These are phyloP conservation scores for Contarinia nasturtii DNA, from an alignment of 1,140 invertebrate genomes.

Conservation along the genomic window DNA sequence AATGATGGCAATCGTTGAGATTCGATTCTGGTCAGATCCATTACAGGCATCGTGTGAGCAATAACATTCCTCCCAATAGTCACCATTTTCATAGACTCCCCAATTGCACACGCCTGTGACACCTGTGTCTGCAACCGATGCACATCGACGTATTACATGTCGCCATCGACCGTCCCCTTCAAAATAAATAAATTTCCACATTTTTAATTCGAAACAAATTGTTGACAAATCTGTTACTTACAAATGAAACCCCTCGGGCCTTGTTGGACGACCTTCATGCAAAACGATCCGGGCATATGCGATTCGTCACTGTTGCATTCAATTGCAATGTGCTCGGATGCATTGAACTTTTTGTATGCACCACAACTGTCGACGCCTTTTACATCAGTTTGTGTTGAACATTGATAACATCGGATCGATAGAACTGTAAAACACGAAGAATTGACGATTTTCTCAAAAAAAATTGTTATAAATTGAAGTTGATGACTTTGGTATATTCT, in stretches of 20 bases:
- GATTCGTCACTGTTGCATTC: conserved; percentile 82
- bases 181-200: conserved; percentile 11
- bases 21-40: neutral
- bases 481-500: no score
- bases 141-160: conserved; percentile 75
- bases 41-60: conserved; percentile 80
- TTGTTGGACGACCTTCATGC: conserved; percentile 77
- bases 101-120: conserved; percentile 85
- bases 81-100: conserved; percentile 80
- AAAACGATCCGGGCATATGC: conserved; percentile 79
- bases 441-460: no score
- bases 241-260: conserved; percentile 81
- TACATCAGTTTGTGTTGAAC: conserved; percentile 57
- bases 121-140: conserved; percentile 73
- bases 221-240: conserved; percentile 28
- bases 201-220: neutral
- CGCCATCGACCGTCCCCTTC: conserved; percentile 83
- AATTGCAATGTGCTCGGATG: conserved; percentile 56
- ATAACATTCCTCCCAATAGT: conserved; percentile 90
- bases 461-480: no score
- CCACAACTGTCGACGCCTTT: conserved; percentile 67
- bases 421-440: conserved; percentile 26
- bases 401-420: conserved; percentile 70
- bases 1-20: no score
- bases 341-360: conserved; percentile 66